These are phyloP conservation scores for Eupithecia pulchellata DNA, from an alignment of 2,888 invertebrate species.

Conservation along the genomic window DNA sequence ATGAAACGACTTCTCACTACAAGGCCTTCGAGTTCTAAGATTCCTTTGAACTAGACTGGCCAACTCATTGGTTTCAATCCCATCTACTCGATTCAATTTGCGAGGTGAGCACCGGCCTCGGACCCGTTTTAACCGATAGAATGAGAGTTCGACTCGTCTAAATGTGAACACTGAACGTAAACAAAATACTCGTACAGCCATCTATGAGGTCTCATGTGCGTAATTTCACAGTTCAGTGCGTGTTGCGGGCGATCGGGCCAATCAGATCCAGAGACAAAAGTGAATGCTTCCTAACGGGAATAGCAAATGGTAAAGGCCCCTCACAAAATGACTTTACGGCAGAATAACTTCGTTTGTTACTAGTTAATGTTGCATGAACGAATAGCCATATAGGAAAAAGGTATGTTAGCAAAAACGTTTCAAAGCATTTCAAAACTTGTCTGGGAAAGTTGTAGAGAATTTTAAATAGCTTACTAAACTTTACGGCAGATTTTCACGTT, in stretches of 20 bases:
- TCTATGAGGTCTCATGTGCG: slow-evolving; percentile 26
- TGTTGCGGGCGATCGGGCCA: slow-evolving; percentile 18
- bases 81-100: background rate
- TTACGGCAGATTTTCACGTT: slow-evolving; percentile 22
- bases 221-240: slow-evolving; percentile 31
- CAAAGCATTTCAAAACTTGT: background rate
- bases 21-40: background rate
- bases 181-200: slow-evolving; percentile 17
- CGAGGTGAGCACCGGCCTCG: background rate
- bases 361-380: slow-evolving; percentile 9
- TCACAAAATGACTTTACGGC: slow-evolving; percentile 14
- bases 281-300: slow-evolving; percentile 17
- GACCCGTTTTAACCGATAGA: background rate
- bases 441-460: background rate
- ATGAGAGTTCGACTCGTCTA: slow-evolving; percentile 5
- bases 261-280: slow-evolving; percentile 21
- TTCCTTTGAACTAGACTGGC: background rate
- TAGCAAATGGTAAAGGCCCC: slow-evolving; percentile 19
- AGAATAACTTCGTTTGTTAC: slow-evolving; percentile 17
- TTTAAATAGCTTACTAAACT: slow-evolving; percentile 16
- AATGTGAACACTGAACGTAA: slow-evolving; percentile 13
- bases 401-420: background rate
- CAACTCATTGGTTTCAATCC: background rate
- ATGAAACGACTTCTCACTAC: background rate
- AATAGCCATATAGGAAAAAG: background rate